Evolutionary conservation across 2,797 vertebrate genomes (phyloP), one percentile per base, ranked within the genome.

Genomic region (Cirrhinus mrigala): DNA sequence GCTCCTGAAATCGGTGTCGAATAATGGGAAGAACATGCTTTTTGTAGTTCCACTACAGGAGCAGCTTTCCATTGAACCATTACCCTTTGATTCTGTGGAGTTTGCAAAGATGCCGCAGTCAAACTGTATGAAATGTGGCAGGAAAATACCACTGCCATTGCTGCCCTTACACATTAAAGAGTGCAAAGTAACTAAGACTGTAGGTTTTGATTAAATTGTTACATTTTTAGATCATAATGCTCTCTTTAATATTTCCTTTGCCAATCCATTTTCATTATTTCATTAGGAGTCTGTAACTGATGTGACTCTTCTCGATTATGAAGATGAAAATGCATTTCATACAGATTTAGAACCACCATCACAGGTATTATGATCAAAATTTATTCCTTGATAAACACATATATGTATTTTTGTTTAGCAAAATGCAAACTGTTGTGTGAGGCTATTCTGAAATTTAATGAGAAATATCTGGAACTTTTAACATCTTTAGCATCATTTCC

Each of bases 91-190:
- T 24, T 64, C 78, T 52, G 62, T 73, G 29, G 84, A 74, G 78
- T 85, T 81, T 56, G n/a, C 58, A 16, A 85, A 54, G 68, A 85
- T 75, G 84, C 84, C 75, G 6, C 78, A 27, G 58, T 74, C 84
- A 27, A 81, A 24, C 56, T 81, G 84, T 27, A 85, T 85, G 48
- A 74, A 64, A 81, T 81, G 78, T 56, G 69, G 78, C 54, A 81
- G 22, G 71, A 70, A 66, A 79, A 79, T 85, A 16, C 66, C 83
- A 22, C 46, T 85, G 64, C 33, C 37, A 3, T 56, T 85, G 37
- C 29, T 85, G 83, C 64, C 83, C 48, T 75, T 71, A n/a, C 83
- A 85, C 40, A 48, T 48, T 29, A 15, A 79, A 46, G 76, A 79
- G 6, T 79, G 56, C 56, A 62, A 60, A 11, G 40, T 5, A n/a